Base-by-base conservation (phyloP, 2,113 vertebrate genomes). In the Camarhynchus parvulus region DNA sequence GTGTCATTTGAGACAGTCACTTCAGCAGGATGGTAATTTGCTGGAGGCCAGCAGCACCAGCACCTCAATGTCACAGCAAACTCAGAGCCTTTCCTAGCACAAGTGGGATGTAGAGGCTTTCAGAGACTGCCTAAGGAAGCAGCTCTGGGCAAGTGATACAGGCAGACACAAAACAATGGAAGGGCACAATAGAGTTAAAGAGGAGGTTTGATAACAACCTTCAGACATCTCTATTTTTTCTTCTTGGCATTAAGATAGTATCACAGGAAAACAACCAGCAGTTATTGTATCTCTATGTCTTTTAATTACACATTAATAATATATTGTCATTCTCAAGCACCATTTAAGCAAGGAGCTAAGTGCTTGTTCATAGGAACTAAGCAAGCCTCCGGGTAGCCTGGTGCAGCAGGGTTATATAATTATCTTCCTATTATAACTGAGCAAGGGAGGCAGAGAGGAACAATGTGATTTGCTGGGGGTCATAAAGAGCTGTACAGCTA, bases 221-320 rank as follows among this genome's bases (percentile, higher is more conserved):
- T 72, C 41, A 81, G 81, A 85, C 28, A 76, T 23, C 10, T 67
- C 30, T 72, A 0, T 52, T 73, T 81, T 90, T 82, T 87, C 62
- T 8, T 4, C 77, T 42, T n/a, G 42, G 41, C 13, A 35, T 46
- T 87, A 87, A 87, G 91, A 85, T 15, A 66, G 42, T 7, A 82
- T 67, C 84, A 50, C 24, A 91, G 81, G 77, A 94, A 95, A 95
- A 90, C 63, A 95, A 94, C 55, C 10, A 2, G 78, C 63, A 90
- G 46, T 87, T 95, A 91, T 39, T 89, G 53, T 73, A 64, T 95
- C 52, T 75, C 77, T 72, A 0, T 69, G 70, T 70, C 93, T 92
- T 91, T 97, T 96, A 92, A 97, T 97, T 91, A 96, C 63, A 77
- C 90, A 93, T 92, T 84, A 95, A 95, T 91, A 96, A 94, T 85